Percentiles rank a stretch among this genome's conserved stretches.
Conservation (phyloP, 2,797 vertebrate genomes). For the Geotrypetes seraphini region DNA sequence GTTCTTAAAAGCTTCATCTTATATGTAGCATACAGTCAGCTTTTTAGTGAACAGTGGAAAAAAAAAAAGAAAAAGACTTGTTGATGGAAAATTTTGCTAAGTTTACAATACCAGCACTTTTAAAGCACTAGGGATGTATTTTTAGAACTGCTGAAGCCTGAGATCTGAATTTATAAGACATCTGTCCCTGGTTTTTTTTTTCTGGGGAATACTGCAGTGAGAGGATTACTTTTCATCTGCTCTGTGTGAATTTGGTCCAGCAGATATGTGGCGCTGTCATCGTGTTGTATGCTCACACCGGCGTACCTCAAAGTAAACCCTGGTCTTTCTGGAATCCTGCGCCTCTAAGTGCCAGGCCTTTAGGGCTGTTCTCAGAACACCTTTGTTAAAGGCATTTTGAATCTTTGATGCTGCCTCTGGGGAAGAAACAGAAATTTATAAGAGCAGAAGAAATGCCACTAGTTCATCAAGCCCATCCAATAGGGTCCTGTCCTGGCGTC, state of each 20-base stretch:
- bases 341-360: constrained; percentile 36
- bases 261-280: too few relatives aligned
- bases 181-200: not conserved
- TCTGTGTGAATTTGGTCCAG: too few relatives aligned
- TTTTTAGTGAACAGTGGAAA: too few relatives aligned
- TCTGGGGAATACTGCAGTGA: too few relatives aligned
- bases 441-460: too few relatives aligned
- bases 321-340: constrained; percentile 39
- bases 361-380: constrained; percentile 29
- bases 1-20: too few relatives aligned
- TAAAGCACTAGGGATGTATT: constrained; percentile 3
- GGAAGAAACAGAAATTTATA: constrained; percentile 13
- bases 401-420: constrained; percentile 44
- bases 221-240: too few relatives aligned
- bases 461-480: too few relatives aligned
- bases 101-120: constrained; percentile 3
- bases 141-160: constrained; percentile 1
- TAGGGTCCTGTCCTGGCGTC: too few relatives aligned
- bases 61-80: constrained; percentile 1
- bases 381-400: constrained; percentile 24
- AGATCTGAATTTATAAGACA: constrained; percentile 2
- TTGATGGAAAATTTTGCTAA: constrained; percentile 11
- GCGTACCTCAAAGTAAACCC: constrained; percentile 52
- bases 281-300: not conserved
- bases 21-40: too few relatives aligned